Evolutionary conservation across 1,140 invertebrate species (phyloP), one percentile per base, ranked within the genome.

Genomic region (Akabosia matsudoensis): DNA sequence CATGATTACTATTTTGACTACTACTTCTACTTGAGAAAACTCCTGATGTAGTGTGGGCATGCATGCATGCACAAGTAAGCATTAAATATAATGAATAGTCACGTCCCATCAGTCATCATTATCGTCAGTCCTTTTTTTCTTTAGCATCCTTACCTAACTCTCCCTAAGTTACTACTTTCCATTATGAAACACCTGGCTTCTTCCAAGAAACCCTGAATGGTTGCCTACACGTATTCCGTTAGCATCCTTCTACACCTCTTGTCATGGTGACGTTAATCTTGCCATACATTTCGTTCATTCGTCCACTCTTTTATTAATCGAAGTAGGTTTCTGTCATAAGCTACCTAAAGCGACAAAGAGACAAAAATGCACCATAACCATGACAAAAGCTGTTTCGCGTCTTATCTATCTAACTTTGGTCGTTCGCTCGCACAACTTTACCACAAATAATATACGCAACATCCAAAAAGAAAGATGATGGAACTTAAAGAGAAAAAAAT

Each of bases 401-500:
- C 61, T 67, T 30, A n/a, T n/a, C 7, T n/a, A 4, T 61, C 24
- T 24, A 7, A 14, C 24, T n/a, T 61, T n/a, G n/a, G n/a, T n/a
- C n/a, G n/a, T n/a, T n/a, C n/a, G n/a, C 54, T 14, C n/a, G 7
- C 54, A 16, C 54, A 61, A n/a, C 54, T 61, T 18, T 18, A 45
- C 37, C 37, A 45, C 37, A 7, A 45, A 7, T 18, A 45, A 7
- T 45, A 45, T 18, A 24, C 54, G 54, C 14, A 10, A 61, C 14
- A 13, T 51, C 13, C 54, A 24, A 22, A 31, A 67, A 67, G 31
- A 67, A 30, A 67, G 61, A 67, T 67, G 61, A 67, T 67, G 24
- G 61, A 67, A 7, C 30, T 67, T 10, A 67, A 67, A 67, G 31
- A 67, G 26, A 30, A 67, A 67, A 67, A 67, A 67, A 67, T 67